These are phyloP conservation scores for Aporophyla nigra DNA, from an alignment of 2,888 invertebrate genomes.

Conservation along the genomic window DNA sequence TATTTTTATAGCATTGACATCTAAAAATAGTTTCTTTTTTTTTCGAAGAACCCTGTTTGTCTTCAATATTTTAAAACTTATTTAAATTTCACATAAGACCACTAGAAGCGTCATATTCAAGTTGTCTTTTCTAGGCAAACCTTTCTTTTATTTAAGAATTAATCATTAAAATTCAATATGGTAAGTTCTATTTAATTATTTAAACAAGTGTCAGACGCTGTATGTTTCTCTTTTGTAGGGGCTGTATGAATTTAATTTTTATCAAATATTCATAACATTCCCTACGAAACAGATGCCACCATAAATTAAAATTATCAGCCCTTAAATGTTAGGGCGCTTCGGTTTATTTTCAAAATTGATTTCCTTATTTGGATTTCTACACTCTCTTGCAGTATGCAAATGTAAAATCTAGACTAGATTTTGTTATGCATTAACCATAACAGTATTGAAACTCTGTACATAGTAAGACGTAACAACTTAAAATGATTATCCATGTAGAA, in stretches of 20 bases:
- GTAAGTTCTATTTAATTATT: conserved; percentile 29
- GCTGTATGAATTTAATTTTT: conserved; percentile 34
- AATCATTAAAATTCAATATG: conserved; percentile 21
- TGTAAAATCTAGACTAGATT: conserved; percentile 8
- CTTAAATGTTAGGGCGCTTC: conserved; percentile 1
- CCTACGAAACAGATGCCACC: conserved; percentile 40
- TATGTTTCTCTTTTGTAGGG: conserved; percentile 39
- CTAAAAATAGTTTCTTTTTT: conserved; percentile 9
- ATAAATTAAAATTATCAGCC: not conserved
- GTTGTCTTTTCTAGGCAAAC: conserved; percentile 1
- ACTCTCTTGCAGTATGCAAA: conserved; percentile 24
- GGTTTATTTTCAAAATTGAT: conserved; percentile 3
- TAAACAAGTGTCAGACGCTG: conserved; percentile 1
- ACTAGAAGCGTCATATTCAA: conserved; percentile 1
- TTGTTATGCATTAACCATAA: conserved; percentile 19
- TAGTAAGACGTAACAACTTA: conserved; percentile 18
- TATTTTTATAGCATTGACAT: conserved; percentile 51
- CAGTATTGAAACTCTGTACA: conserved; percentile 46
- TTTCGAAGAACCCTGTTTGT: not conserved
- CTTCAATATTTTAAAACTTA: conserved; percentile 1
- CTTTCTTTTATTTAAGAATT: conserved; percentile 19
- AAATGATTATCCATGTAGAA: conserved; percentile 9
- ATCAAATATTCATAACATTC: conserved; percentile 24
- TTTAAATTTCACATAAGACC: conserved; percentile 21
- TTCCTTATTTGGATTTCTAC: conserved; percentile 3